A percentile compares a stretch with the other conserved stretches of the same genome.
Evolutionary conservation across 2,888 invertebrate genomes (phyloP).

Genomic region (Chrysodeixis includens): DNA sequence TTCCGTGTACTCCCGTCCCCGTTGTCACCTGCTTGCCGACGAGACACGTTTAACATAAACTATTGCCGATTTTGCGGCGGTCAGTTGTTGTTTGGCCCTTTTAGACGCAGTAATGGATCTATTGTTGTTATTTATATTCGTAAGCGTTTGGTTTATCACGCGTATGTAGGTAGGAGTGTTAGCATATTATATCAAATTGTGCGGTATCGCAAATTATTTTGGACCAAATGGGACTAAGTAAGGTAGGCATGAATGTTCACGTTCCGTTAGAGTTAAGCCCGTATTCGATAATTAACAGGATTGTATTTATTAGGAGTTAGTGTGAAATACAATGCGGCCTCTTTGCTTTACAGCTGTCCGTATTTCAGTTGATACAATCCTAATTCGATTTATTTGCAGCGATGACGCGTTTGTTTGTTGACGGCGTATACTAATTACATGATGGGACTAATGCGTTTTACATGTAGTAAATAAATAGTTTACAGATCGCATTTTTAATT

Average conservation of each 20-base stretch:
- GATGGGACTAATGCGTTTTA: not conserved
- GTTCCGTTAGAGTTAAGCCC: not conserved
- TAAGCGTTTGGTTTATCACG: conserved; percentile 17
- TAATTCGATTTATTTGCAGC: not conserved
- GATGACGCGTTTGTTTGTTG: not conserved
- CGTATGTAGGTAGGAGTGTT: conserved; percentile 24
- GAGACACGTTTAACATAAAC: conserved; percentile 58
- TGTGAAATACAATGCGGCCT: not conserved
- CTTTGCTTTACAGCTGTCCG: not conserved
- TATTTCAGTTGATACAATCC: not conserved
- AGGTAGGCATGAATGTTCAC: not conserved
- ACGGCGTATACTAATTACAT: not conserved
- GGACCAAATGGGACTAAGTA: not conserved
- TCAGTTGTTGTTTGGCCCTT: conserved; percentile 40
- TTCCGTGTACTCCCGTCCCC: conserved; percentile 76
- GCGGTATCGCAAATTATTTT: conserved; percentile 9
- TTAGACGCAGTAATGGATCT: conserved; percentile 59
- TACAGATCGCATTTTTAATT: too few relatives aligned
- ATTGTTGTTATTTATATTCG: conserved; percentile 50
- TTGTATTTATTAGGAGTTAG: conserved; percentile 7
- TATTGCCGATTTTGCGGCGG: conserved; percentile 56
- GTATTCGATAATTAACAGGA: conserved; percentile 1
- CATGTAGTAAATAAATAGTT: not conserved
- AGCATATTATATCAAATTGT: conserved; percentile 16
- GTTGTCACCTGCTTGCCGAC: conserved; percentile 68